These are phyloP conservation scores for Xylota segnis DNA, from an alignment of 2,888 invertebrate species.

Conservation along the genomic window DNA sequence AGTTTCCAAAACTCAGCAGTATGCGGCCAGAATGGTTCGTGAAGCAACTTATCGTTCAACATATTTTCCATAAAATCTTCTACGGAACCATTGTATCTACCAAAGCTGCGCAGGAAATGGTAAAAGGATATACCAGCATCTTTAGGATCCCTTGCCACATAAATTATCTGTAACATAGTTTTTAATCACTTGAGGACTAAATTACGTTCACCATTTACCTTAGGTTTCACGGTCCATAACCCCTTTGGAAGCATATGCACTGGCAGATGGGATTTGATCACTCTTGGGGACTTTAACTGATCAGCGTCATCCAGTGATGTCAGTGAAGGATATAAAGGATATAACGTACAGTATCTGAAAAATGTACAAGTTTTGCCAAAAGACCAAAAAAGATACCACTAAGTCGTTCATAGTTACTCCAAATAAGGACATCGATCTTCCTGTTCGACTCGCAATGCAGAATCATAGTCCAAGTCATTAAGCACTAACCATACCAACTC, in stretches of 20 bases:
- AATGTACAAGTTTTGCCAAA: background rate
- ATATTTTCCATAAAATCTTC: slow-evolving; percentile 81
- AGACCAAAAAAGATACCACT: no score
- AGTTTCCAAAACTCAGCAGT: slow-evolving; percentile 80
- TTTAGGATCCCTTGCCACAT: slow-evolving; percentile 93
- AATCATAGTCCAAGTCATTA: slow-evolving; percentile 77
- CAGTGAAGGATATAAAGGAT: background rate
- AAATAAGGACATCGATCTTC: slow-evolving; percentile 47
- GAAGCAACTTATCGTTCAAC: slow-evolving; percentile 65
- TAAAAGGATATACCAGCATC: slow-evolving; percentile 93
- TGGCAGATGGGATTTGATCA: slow-evolving; percentile 79
- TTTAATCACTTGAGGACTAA: background rate
- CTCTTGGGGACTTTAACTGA: slow-evolving; percentile 66
- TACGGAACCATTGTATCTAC: slow-evolving; percentile 86
- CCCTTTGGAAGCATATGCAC: slow-evolving; percentile 77
- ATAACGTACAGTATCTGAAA: slow-evolving; percentile 9
- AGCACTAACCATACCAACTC: slow-evolving; percentile 78
- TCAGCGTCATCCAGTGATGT: slow-evolving; percentile 21
- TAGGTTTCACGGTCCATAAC: slow-evolving; percentile 77
- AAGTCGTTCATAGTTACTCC: slow-evolving; percentile 75
- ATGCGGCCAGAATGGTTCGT: slow-evolving; percentile 78
- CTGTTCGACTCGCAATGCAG: slow-evolving; percentile 61
- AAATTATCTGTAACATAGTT: slow-evolving; percentile 86
- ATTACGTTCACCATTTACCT: slow-evolving; percentile 63
- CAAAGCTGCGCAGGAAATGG: slow-evolving; percentile 87